Conservation (phyloP, 2,797 vertebrate species). For the Echiichthys vipera region DNA sequence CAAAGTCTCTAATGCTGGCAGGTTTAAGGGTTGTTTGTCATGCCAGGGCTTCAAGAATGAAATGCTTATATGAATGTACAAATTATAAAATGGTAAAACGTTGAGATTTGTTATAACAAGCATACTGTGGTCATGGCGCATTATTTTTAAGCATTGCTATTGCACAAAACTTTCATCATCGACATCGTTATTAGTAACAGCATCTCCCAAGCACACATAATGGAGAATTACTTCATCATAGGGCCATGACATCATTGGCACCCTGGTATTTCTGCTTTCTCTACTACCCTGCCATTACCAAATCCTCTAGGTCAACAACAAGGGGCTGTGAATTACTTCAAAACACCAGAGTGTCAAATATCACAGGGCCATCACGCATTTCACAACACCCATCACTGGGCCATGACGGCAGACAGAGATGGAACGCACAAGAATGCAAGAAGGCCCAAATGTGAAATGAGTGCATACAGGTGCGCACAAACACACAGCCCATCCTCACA, state of each 20-base stretch:
- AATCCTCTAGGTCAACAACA: conserved; percentile 70
- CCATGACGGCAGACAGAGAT: conserved; percentile 61
- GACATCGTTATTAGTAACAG: neutral
- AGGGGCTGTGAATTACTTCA: conserved; percentile 69
- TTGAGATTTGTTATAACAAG: neutral
- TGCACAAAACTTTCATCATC: neutral
- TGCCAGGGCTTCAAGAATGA: neutral
- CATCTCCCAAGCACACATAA: conserved; percentile 1
- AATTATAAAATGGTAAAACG: neutral
- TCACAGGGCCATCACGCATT: conserved; percentile 67
- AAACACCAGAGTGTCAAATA: conserved; percentile 75
- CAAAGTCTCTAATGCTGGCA: neutral
- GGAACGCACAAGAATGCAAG: conserved; percentile 24
- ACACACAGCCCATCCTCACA: neutral
- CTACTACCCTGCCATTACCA: conserved; percentile 58
- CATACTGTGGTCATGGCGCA: neutral
- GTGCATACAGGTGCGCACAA: neutral
- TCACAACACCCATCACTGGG: conserved; percentile 67
- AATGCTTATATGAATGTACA: neutral
- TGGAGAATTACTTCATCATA: conserved; percentile 56
- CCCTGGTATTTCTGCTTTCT: conserved; percentile 46
- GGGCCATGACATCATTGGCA: conserved; percentile 67
- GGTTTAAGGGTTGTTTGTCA: neutral
- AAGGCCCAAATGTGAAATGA: conserved; percentile 23
- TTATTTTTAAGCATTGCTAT: neutral